Evolutionary conservation across 2,113 vertebrate species (phyloP), one percentile per base, ranked within the genome.

Genomic region (Protobothrops mucrosquamatus): DNA sequence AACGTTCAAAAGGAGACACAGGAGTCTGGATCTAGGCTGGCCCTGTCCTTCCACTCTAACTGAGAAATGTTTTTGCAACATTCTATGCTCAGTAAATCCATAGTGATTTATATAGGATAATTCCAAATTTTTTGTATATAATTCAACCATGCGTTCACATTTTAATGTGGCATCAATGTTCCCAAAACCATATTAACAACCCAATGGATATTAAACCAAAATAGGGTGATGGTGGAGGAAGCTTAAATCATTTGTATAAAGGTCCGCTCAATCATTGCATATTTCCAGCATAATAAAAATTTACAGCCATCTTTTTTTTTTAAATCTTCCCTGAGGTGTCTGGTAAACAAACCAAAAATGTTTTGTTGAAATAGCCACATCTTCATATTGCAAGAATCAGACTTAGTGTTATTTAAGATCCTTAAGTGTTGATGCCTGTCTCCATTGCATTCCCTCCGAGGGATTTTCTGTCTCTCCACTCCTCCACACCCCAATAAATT

Each of bases 21-120:
- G 1, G 29, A n/a, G 26, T 2, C 14, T 69, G 12, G 14, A 2
- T 69, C 64, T n/a, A 14, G 64, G 2, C 29, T 14, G 26, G 3
- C 26, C 1, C 26, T 0, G 26, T 1, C 26, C n/a, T 14, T 64
- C 61, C 12, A 3, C n/a, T n/a, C 12, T 0, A n/a, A 64, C 4
- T 2, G 29, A 69, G 29, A 69, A 69, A n/a, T 0, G 2, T n/a
- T 1, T 34, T 34, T 15, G n/a, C 64, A 2, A 12, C n/a, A 34
- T 34, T 18, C n/a, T 15, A 3, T 34, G n/a, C n/a, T 74, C 64
- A 18, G 12, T 2, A 69, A n/a, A n/a, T 4, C 64, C 29, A 5
- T n/a, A n/a, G 61, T 29, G 3, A 2, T 69, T 69, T 15, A 69
- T 34, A 34, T 14, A 69, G 26, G 29, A 69, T 2, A 74, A 34